Evolutionary conservation across 2,888 invertebrate genomes (phyloP), one percentile per base, ranked within the genome.

Genomic region (Nymphalis c-album): DNA sequence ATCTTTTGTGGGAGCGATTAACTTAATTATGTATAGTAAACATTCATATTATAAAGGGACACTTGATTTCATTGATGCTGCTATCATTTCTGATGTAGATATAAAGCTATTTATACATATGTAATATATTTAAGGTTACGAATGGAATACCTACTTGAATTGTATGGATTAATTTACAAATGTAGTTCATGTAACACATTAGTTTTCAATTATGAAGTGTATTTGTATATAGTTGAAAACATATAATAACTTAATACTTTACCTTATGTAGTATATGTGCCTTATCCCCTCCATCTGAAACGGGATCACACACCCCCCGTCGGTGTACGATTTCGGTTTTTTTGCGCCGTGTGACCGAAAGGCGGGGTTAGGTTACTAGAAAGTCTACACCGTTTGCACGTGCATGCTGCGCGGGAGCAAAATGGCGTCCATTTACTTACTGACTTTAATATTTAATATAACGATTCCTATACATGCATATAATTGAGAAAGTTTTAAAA

Each of bases 351-450:
- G 85, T 77, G 85, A 86, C 76, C 81, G 81, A 78, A 81, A 85
- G 90, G 91, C 86, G 90, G 89, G 85, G 83, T 87, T 82, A 79
- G 81, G 82, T 87, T 87, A 85, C 86, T 77, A 72, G 91, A 88
- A 91, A 91, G 83, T 82, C 83, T 86, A 91, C 87, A 90, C 91
- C 90, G 81, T 75, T 77, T 88, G 90, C 90, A 90, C 91, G 90
- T 91, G 90, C 82, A 80, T 67, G 71, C 71, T 71, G 77, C 77
- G 77, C 79, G 77, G 76, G 75, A 61, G 64, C 77, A 83, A 81
- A 73, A 84, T 84, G 84, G 84, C 83, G 74, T 80, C 72, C 69
- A 63, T 64, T 45, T 64, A 61, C 61, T 67, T 59, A 63, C 62
- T 64, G 31, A 17, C 18, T n/a, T 35, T 40, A 40, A n/a, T n/a